Conservation (phyloP, 2,113 vertebrate genomes). For the Uropsilus gracilis region DNA sequence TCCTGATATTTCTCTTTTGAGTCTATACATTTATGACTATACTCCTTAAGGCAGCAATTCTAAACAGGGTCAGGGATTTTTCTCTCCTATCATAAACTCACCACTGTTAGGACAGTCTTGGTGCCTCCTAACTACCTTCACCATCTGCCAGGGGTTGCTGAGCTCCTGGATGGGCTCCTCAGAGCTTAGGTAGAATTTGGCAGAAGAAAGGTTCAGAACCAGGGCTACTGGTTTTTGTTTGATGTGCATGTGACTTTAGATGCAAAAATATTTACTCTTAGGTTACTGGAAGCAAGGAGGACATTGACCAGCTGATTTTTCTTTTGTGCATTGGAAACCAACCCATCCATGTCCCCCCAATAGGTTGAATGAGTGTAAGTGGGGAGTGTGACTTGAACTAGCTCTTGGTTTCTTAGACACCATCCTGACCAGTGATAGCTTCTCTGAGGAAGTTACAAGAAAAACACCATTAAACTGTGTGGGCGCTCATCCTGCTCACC, state of each 20-base stretch:
- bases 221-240: background rate
- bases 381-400: background rate
- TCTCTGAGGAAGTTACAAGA: background rate
- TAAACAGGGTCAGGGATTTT: background rate
- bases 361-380: background rate
- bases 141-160: background rate
- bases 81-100: background rate
- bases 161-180: background rate
- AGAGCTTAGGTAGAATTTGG: background rate
- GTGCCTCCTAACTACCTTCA: background rate
- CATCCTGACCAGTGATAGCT: background rate
- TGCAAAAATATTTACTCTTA: background rate
- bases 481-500: background rate
- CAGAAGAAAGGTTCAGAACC: background rate
- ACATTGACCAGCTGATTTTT: background rate
- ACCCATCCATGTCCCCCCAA: background rate
- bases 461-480: background rate
- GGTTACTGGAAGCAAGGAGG: background rate
- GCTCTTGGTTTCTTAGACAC: background rate
- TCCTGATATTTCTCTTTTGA: background rate
- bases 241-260: background rate
- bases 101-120: background rate
- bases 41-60: background rate
- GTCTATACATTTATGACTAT: background rate
- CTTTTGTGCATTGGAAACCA: background rate